Conservation (phyloP, 2,888 invertebrate genomes). For the Stratiomys singularior region DNA sequence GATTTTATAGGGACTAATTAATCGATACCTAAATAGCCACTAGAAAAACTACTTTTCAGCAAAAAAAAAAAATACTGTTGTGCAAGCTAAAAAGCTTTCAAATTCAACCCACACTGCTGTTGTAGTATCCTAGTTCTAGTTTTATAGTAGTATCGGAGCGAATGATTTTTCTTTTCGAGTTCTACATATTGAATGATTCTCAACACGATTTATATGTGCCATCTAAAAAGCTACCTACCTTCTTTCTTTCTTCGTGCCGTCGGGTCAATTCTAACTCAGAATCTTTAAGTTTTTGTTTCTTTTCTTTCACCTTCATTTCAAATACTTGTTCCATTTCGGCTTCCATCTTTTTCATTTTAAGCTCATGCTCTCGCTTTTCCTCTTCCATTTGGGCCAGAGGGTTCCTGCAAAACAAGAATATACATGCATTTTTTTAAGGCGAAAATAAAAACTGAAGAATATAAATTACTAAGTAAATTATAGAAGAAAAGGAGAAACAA, state of each 20-base stretch:
- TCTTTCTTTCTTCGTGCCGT: conserved; percentile 84
- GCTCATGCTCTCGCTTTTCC: conserved; percentile 95
- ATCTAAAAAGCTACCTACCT: conserved; percentile 66
- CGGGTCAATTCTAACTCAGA: conserved; percentile 92
- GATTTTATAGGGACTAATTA: no score
- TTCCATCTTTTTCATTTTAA: conserved; percentile 98
- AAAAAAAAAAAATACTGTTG: no score
- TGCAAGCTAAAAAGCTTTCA: background rate
- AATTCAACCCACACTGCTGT: background rate
- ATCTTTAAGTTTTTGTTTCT: conserved; percentile 95
- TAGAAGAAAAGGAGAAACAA: background rate
- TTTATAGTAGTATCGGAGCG: no score
- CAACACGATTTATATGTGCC: no score
- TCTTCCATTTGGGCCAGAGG: conserved; percentile 99
- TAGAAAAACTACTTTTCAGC: no score
- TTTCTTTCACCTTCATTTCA: conserved; percentile 97
- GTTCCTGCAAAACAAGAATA: conserved; percentile 73
- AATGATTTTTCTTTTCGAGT: no score
- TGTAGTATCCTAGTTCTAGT: background rate
- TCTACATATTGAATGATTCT: no score
- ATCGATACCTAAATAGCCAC: no score
- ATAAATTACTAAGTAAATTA: conserved; percentile 4
- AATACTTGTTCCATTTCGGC: conserved; percentile 99
- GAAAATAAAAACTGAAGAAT: conserved; percentile 40
- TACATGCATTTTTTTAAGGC: conserved; percentile 38